Base-by-base conservation (phyloP, 1,140 invertebrate genomes). In the Phenacoccus solenopsis region DNA sequence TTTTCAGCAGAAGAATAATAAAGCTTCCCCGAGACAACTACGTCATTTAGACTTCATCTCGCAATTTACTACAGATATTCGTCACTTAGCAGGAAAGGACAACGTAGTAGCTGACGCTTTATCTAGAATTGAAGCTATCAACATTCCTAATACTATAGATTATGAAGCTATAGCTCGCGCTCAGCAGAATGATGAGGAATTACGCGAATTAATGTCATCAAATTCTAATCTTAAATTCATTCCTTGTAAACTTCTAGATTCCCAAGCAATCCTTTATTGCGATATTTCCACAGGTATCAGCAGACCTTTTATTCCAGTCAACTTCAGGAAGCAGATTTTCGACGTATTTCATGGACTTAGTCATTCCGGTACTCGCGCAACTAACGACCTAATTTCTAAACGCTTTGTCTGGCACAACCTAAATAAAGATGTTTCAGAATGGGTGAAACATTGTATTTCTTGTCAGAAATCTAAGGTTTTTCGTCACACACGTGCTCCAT, bases 11-110 rank as follows among this genome's bases (percentile, higher is more conserved):
- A 68, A 73, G 75, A 1, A 78, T 79, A 35, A 35, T 67, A 20
- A 72, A 77, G 67, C 74, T 73, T 59, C 1, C 35, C 12, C 76
- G 0, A 35, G 76, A 49, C 75, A 77, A 67, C 24, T 72, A 1
- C 35, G 75, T 0, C 76, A 80, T 28, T 22, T 79, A 70, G 28
- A 78, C 75, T 79, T 72, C 69, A 73, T 81, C 20, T 56, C 30
- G n/a, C 71, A 72, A 22, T 69, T 69, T 67, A 28, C 71, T 10
- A 72, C 68, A 16, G 22, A 72, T 25, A 30, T 28, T 5, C 16
- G 28, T 16, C 9, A 38, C 56, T 10, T 64, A 21, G 3, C 35
- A n/a, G 67, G 67, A 21, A 25, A 59, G 24, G 28, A 24, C n/a
- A 69, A 69, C n/a, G 20, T 69, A 21, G 68, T 69, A 20, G 68